phyloP scores from a whole-genome alignment of 2,888 invertebrate species.

The Rutpela maculata region DNA sequence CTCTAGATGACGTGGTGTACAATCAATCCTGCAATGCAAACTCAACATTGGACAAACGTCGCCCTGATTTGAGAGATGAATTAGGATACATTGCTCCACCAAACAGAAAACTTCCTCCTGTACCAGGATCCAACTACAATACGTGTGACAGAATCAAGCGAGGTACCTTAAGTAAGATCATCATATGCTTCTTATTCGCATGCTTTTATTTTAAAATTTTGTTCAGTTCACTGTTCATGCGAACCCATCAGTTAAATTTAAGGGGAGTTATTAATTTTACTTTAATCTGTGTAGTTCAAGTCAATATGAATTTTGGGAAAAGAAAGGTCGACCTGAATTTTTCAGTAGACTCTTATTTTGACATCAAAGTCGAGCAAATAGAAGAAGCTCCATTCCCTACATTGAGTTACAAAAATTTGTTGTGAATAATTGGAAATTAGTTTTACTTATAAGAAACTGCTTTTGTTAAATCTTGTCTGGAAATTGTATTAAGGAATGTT shows the following conservation, averaged over 20 bases:
- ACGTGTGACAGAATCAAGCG: constrained; percentile 95
- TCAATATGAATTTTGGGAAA: background rate
- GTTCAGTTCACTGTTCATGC: constrained; percentile 40
- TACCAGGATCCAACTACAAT: constrained; percentile 94
- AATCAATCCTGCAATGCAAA: constrained; percentile 83
- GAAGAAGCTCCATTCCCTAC: too few relatives aligned
- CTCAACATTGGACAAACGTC: constrained; percentile 86
- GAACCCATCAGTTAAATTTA: constrained; percentile 20
- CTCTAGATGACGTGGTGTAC: constrained; percentile 91
- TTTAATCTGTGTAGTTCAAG: background rate
- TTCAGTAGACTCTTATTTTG: background rate
- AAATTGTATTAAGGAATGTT: too few relatives aligned
- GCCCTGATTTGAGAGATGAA: constrained; percentile 90
- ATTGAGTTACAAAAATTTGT: too few relatives aligned
- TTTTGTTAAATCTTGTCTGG: too few relatives aligned
- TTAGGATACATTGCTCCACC: constrained; percentile 95
- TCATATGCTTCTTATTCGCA: constrained; percentile 53
- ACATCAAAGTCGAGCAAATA: too few relatives aligned
- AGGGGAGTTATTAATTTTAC: constrained; percentile 26
- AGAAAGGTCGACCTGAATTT: background rate
- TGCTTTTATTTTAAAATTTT: constrained; percentile 41
- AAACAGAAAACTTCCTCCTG: constrained; percentile 93
- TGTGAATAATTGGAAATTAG: too few relatives aligned
- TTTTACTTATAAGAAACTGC: too few relatives aligned
- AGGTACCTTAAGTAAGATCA: constrained; percentile 91